Evolutionary conservation across 2,888 invertebrate genomes (phyloP), one percentile per base, ranked within the genome.

Genomic region (Blomia tropicalis): DNA sequence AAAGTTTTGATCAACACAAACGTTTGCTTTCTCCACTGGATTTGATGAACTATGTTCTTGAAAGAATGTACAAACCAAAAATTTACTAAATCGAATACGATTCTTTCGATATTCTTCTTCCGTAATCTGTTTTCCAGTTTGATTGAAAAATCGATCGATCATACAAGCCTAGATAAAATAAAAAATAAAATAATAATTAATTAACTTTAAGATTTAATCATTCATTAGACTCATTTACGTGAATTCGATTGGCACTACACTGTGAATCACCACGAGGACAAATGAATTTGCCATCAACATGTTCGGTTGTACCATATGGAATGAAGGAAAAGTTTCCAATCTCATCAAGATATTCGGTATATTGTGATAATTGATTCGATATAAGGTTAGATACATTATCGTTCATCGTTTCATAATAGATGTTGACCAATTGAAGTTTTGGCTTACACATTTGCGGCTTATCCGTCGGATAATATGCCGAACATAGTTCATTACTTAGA

Each of bases 211-310:
- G n/a, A n/a, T n/a, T n/a, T n/a, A 36, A 58, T 14, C 14, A 17
- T 11, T 1, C 17, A 4, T 5, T 44, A 23, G 2, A 27, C 22
- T 27, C n/a, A 17, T 23, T 62, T 43, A 62, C 62, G 31, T 62
- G 62, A 27, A 62, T n/a, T 58, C 29, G 36, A 22, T 62, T 62
- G 7, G 58, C 62, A 7, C 27, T 43, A 43, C 62, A 62, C 25
- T 62, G 62, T 41, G 1, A 7, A 14, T 56, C 30, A 1, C 43
- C 47, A 11, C 41, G 2, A 5, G 36, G 58, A 47, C 62, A 62
- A 2, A 3, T 31, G 43, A 58, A 47, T 22, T n/a, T n/a, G 11
- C 41, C 19, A n/a, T 32, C 43, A 17, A 0, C 14, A 27, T 30
- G 5, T 30, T 1, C 25, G 17, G 62, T 62, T 22, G 27, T 25